phyloP scores from a whole-genome alignment of 2,113 vertebrate species.

The Poeciliopsis occidentalis region DNA sequence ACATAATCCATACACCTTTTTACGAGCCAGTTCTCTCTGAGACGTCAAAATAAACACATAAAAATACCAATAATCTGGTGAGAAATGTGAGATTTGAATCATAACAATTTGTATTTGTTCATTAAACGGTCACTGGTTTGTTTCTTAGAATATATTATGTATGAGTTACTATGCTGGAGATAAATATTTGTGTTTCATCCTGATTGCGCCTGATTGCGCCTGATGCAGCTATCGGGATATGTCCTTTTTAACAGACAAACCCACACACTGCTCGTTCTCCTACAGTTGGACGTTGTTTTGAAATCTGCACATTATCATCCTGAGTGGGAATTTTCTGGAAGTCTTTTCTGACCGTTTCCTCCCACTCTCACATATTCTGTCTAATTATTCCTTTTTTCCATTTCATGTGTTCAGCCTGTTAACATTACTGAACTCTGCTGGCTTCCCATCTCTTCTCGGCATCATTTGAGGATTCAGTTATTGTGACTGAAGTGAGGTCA shows the following conservation, averaged over 20 bases:
- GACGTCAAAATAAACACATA: not conserved
- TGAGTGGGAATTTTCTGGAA: not conserved
- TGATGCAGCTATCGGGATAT: no score
- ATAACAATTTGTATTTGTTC: not conserved
- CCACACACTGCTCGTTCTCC: not conserved
- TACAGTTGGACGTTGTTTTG: not conserved
- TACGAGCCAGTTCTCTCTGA: not conserved
- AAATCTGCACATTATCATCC: not conserved
- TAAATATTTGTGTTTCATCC: no score
- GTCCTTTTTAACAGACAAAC: no score
- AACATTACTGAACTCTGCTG: not conserved
- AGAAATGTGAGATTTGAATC: not conserved
- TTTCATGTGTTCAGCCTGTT: not conserved
- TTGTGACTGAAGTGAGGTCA: not conserved
- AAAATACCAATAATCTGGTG: not conserved
- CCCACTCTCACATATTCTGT: not conserved
- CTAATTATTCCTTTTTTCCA: not conserved
- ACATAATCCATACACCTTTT: not conserved
- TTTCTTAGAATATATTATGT: no score
- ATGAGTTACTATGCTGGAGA: no score
- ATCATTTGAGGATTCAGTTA: not conserved
- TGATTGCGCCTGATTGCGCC: no score
- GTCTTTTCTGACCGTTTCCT: not conserved
- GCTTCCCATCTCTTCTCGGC: not conserved
- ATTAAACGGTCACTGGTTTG: no score